Conservation (phyloP, 2,797 vertebrate species). For the Crax fasciolata region DNA sequence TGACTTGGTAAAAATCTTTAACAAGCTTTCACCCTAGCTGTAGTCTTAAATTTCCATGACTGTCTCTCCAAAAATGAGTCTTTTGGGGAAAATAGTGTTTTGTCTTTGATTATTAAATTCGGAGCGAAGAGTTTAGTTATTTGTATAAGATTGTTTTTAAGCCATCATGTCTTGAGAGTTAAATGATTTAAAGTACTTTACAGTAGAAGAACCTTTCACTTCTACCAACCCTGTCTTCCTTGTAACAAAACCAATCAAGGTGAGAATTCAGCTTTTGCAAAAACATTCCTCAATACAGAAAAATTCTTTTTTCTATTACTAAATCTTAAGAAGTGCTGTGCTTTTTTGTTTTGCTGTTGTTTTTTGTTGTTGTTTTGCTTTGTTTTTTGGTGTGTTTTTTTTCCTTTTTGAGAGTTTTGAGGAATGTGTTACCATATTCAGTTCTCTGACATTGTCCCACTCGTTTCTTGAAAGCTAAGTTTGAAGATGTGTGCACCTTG, state of each 20-base stretch:
- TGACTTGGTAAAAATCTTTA: conserved; percentile 39
- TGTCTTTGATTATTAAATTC: conserved; percentile 35
- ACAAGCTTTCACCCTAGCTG: not conserved
- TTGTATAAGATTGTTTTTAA: conserved; percentile 26
- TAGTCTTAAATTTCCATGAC: conserved; percentile 40
- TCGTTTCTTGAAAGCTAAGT: conserved; percentile 61
- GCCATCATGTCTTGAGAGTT: conserved; percentile 20
- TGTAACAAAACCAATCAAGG: not conserved
- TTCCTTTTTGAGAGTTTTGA: conserved; percentile 5
- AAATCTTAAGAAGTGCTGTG: conserved; percentile 3
- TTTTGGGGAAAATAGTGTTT: not conserved
- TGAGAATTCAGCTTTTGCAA: not conserved
- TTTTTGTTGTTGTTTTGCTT: not conserved
- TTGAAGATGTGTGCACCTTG: conserved; percentile 79
- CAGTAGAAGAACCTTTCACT: not conserved
- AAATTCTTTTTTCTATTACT: not conserved
- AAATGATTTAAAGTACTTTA: conserved; percentile 30
- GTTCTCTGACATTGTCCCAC: conserved; percentile 48
- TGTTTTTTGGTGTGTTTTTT: not conserved
- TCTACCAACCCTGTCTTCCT: not conserved
- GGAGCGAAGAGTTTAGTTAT: conserved; percentile 45
- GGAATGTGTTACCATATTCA: conserved; percentile 8
- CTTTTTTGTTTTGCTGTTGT: not conserved
- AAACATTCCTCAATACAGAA: not conserved
- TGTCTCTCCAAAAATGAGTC: conserved; percentile 9